Evolutionary conservation across 2,797 vertebrate species (phyloP).

Genomic region (Caiman crocodilus): DNA sequence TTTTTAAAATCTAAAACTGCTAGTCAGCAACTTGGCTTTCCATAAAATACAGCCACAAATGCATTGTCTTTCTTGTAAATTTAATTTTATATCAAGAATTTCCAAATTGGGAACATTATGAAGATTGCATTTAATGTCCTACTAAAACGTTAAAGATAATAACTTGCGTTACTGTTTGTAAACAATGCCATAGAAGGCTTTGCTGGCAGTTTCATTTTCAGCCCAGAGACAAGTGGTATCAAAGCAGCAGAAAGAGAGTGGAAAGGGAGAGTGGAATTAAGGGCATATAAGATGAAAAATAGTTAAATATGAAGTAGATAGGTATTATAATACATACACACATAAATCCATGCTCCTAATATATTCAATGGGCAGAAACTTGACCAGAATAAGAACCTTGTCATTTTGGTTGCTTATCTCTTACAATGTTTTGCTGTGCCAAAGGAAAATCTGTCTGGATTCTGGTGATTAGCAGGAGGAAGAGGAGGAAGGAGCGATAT

Average conservation of each 20-base stretch:
- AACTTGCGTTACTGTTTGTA: constrained; percentile 24
- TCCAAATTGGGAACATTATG: constrained; percentile 27
- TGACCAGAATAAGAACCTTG: background rate
- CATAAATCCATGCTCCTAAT: background rate
- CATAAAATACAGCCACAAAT: constrained; percentile 23
- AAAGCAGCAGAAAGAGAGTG: constrained; percentile 31
- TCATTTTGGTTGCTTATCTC: constrained; percentile 24
- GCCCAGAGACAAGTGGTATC: constrained; percentile 10
- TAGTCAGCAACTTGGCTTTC: constrained; percentile 59
- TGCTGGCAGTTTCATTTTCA: constrained; percentile 64
- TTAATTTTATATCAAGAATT: constrained; percentile 57
- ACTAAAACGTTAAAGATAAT: constrained; percentile 69
- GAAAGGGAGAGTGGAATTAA: constrained; percentile 10
- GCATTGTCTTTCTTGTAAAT: constrained; percentile 22
- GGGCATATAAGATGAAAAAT: background rate
- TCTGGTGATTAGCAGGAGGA: background rate
- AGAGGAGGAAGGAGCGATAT: background rate
- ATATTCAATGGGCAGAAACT: constrained; percentile 16
- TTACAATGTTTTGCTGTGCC: constrained; percentile 16
- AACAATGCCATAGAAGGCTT: constrained; percentile 36
- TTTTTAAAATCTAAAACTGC: constrained; percentile 60
- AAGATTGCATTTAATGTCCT: constrained; percentile 54
- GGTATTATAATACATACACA: background rate
- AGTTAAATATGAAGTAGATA: background rate
- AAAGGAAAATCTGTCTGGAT: background rate